Base-by-base conservation (phyloP, 2,888 invertebrate species). In the Podabrus alpinus region DNA sequence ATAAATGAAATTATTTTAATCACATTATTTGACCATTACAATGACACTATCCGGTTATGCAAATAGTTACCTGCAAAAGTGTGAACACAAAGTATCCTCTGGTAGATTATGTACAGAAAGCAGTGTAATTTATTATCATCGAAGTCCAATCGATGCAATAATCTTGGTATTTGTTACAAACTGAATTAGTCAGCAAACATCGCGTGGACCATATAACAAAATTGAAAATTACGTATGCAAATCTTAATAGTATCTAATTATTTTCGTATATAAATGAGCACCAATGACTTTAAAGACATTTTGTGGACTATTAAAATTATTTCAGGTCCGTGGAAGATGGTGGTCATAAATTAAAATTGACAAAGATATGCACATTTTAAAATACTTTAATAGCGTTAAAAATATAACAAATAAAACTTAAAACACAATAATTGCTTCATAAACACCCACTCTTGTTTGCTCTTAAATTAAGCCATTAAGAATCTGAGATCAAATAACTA, bases 71-170 rank as follows among this genome's bases (percentile, higher is more conserved):
- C 74, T 75, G 81, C 82, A 82, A 77, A 78, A 82, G 81, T 81
- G 81, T 80, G 81, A 82, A 82, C 82, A 82, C 80, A 78, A 76
- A 79, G 73, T 79, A 80, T 81, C 81, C 79, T 80, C 81, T 81
- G 81, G 80, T 80, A 76, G 80, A 81, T 81, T 79, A 81, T 79
- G 79, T 81, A 78, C 80, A 80, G 80, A 45, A 82, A 82, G 81
- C 81, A 75, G 69, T 72, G 79, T 77, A 80, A 81, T 82, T 82
- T 81, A 82, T 82, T 81, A 82, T 79, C 80, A 78, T 80, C 81
- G 81, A 81, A 82, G 82, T 82, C 82, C 81, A 81, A 82, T 83
- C 79, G 78, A 69, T 69, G 73, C 74, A 45, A 45, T 45, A 76
- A 74, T 74, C 76, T 71, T 25, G 45, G 71, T 29, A 68, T 69